A percentile compares a stretch with the other conserved stretches of the same genome.
phyloP scores from a whole-genome alignment of 2,113 vertebrate genomes.

The Melospiza melodia region DNA sequence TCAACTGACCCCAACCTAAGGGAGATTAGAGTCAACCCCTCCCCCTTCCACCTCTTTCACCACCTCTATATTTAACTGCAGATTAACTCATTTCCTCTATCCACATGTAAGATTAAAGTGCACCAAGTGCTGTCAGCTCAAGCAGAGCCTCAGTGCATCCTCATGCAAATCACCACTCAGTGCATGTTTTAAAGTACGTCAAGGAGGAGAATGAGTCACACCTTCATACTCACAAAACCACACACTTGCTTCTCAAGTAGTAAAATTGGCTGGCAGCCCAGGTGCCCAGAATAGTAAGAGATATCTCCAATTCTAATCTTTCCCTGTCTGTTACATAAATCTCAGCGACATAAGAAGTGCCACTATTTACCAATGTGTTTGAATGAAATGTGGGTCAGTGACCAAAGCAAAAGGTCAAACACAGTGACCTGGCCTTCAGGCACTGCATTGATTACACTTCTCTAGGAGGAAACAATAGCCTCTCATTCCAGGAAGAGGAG shows the following conservation, averaged over 20 bases:
- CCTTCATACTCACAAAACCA: not conserved
- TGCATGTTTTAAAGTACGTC: not conserved
- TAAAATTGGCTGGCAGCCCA: constrained; percentile 24
- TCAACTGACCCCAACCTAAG: not conserved
- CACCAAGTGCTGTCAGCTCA: not conserved
- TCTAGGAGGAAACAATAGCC: not conserved
- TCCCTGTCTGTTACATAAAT: not conserved
- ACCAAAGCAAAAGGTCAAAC: constrained; percentile 15
- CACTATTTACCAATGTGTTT: not conserved
- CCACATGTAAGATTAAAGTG: constrained; percentile 37
- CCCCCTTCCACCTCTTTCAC: constrained; percentile 40
- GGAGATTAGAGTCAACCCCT: constrained; percentile 41
- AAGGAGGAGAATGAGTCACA: not conserved
- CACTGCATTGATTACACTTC: not conserved
- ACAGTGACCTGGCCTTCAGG: not conserved
- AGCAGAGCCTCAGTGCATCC: not conserved
- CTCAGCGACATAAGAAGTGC: not conserved
- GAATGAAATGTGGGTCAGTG: constrained; percentile 11
- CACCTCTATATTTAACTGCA: constrained; percentile 64
- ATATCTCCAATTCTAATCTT: constrained; percentile 32
- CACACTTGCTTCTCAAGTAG: not conserved
- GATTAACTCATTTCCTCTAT: constrained; percentile 63
- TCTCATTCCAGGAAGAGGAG: not conserved
- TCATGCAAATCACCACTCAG: not conserved
- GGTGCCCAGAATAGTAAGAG: not conserved